Percentiles rank a stretch among this genome's conserved stretches.
Conservation (phyloP, 1,140 invertebrate genomes). For the Pachypeltis micranthus region DNA sequence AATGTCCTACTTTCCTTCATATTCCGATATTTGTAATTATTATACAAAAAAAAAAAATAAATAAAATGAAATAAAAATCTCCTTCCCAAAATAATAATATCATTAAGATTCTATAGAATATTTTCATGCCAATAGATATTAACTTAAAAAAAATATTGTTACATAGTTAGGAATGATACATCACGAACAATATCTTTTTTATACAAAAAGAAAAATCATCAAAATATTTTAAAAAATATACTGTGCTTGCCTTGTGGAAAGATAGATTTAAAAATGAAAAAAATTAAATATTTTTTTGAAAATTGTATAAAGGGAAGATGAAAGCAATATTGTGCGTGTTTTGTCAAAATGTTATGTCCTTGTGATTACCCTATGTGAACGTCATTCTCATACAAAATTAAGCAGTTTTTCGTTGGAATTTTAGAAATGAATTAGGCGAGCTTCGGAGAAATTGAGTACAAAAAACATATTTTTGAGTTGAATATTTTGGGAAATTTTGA, state of each 20-base stretch:
- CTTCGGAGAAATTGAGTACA: slow-evolving; percentile 1
- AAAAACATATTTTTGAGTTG: too few relatives aligned
- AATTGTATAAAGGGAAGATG: not conserved
- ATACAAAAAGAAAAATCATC: slow-evolving; percentile 3
- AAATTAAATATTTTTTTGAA: not conserved
- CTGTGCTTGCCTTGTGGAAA: slow-evolving; percentile 8
- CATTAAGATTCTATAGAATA: not conserved
- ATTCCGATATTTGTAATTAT: too few relatives aligned
- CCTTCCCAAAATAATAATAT: too few relatives aligned
- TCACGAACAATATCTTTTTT: slow-evolving; percentile 9
- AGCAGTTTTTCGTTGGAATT: too few relatives aligned
- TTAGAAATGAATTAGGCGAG: slow-evolving; percentile 9
- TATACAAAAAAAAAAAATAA: too few relatives aligned
- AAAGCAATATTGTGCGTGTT: slow-evolving; percentile 5
- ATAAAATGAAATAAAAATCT: too few relatives aligned
- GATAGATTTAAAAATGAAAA: slow-evolving; percentile 7
- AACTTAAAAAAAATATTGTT: slow-evolving; percentile 2
- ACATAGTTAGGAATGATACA: slow-evolving; percentile 4
- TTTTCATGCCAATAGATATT: slow-evolving; percentile 1
- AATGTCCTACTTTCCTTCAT: too few relatives aligned
- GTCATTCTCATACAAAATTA: too few relatives aligned
- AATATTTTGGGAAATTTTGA: too few relatives aligned
- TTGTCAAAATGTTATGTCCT: too few relatives aligned
- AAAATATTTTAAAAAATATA: slow-evolving; percentile 5
- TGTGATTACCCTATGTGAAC: too few relatives aligned